phyloP scores from a whole-genome alignment of 23 tunicate species.

The Oikopleura dioica region DNA sequence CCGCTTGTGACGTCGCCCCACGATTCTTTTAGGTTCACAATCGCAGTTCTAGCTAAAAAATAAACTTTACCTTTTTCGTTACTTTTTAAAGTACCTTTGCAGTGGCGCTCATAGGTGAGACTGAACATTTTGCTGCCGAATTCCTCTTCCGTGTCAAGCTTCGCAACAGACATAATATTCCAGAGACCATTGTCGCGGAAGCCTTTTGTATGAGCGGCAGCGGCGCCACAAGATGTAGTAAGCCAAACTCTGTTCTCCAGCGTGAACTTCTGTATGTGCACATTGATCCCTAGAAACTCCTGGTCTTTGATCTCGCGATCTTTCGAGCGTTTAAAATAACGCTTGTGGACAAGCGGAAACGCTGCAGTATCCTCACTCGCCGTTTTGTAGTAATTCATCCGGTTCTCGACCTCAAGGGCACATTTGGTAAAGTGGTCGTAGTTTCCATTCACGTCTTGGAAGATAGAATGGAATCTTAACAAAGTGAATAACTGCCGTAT shows the following conservation, averaged over 20 bases:
- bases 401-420: no score
- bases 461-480: no score
- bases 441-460: no score
- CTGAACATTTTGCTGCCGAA: not conserved
- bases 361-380: no score
- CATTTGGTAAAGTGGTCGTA: no score
- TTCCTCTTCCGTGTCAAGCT: no score
- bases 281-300: not conserved
- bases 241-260: not conserved
- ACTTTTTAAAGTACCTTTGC: no score
- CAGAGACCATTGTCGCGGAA: not conserved
- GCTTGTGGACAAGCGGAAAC: no score
- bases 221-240: not conserved
- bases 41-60: not conserved
- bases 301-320: not conserved
- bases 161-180: not conserved
- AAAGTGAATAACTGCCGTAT: no score
- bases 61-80: no score
- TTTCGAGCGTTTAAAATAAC: no score
- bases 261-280: not conserved
- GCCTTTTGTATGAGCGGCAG: slow-evolving; percentile 5
- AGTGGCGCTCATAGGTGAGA: not conserved
- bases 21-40: not conserved
- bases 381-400: no score
- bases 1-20: slow-evolving; percentile 10